A percentile compares a stretch with the other conserved stretches of the same genome.
Evolutionary conservation across 2,888 invertebrate genomes (phyloP).

Genomic region (Mystacides longicornis): DNA sequence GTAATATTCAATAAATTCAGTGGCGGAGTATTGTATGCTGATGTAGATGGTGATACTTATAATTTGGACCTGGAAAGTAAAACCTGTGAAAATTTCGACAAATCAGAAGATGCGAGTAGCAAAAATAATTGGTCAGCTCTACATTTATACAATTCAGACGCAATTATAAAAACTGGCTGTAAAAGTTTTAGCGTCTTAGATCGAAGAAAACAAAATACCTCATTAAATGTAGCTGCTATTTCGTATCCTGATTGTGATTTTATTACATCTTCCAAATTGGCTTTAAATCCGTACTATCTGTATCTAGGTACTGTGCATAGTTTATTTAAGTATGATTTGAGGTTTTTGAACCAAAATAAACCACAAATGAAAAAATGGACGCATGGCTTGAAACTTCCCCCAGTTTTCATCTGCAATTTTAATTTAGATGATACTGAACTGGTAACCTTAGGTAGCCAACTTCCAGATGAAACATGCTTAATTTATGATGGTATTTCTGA

Average conservation of each 20-base stretch:
- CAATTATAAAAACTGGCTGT: slow-evolving; percentile 35
- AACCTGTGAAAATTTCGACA: not conserved
- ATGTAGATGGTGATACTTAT: slow-evolving; percentile 37
- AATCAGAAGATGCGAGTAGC: slow-evolving; percentile 26
- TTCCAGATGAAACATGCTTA: slow-evolving; percentile 42
- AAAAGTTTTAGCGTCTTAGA: slow-evolving; percentile 38
- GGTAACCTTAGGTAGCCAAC: slow-evolving; percentile 39
- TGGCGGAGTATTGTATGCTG: slow-evolving; percentile 33
- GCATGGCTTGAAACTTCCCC: slow-evolving; percentile 47
- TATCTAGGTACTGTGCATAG: slow-evolving; percentile 41
- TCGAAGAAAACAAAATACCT: slow-evolving; percentile 35
- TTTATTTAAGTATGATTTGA: slow-evolving; percentile 38
- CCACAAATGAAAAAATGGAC: slow-evolving; percentile 47
- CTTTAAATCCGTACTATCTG: slow-evolving; percentile 30
- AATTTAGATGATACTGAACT: slow-evolving; percentile 39
- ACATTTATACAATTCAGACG: slow-evolving; percentile 34
- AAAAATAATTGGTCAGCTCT: slow-evolving; percentile 42
- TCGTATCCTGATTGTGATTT: slow-evolving; percentile 35
- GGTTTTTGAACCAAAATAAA: slow-evolving; percentile 30
- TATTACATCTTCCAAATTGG: slow-evolving; percentile 36
- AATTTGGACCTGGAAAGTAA: slow-evolving; percentile 25
- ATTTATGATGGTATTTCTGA: slow-evolving; percentile 30
- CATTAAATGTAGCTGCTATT: slow-evolving; percentile 32
- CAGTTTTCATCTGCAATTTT: slow-evolving; percentile 38
- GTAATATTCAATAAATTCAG: slow-evolving; percentile 40